Conservation (phyloP, 2,888 invertebrate genomes). For the Sarcophaga caerulescens region DNA sequence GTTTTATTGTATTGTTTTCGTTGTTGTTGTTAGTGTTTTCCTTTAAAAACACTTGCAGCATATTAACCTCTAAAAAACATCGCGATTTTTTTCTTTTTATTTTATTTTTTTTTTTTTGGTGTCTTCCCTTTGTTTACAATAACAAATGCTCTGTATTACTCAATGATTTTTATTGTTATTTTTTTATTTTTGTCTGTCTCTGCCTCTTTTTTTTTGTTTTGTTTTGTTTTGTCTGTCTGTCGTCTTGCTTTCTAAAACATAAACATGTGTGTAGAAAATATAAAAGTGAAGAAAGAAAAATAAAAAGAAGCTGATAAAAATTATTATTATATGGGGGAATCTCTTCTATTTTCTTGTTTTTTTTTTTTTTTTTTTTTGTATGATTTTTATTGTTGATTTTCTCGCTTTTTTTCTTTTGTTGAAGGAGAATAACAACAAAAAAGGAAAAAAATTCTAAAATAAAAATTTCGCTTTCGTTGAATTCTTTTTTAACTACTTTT, state of each 20-base stretch:
- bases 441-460: constrained; percentile 63
- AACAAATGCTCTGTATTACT: background rate
- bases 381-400: constrained; percentile 11
- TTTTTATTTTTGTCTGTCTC: background rate
- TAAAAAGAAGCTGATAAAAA: background rate
- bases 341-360: constrained; percentile 43
- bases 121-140: too few species aligned
- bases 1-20: too few species aligned
- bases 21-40: too few species aligned
- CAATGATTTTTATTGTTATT: background rate
- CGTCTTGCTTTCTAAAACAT: constrained; percentile 51
- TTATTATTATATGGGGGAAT: constrained; percentile 57
- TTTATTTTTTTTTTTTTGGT: too few species aligned
- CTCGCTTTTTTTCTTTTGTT: background rate
- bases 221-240: background rate
- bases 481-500: background rate
- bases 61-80: too few species aligned
- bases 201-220: background rate
- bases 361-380: background rate
- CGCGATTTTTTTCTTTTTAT: too few species aligned
- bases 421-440: constrained; percentile 44
- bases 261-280: constrained; percentile 53
- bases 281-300: background rate
- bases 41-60: too few species aligned
- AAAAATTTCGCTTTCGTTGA: constrained; percentile 70